Percentiles rank a stretch among this genome's conserved stretches.
Evolutionary conservation across 2,888 invertebrate species (phyloP).

Genomic region (Plebejus argus): DNA sequence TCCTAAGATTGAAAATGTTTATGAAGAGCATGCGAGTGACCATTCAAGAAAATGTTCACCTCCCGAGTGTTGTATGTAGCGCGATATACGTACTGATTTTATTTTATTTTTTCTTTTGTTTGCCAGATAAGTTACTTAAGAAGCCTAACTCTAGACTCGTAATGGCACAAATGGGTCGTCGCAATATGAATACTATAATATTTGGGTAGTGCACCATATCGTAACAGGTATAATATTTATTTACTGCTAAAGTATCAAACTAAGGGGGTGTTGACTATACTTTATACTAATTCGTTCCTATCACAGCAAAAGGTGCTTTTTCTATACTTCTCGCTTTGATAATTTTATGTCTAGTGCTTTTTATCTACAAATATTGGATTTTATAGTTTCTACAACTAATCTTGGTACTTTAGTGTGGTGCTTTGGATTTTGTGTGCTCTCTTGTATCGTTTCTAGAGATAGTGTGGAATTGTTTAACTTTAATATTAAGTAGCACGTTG

Average conservation of each 20-base stretch:
- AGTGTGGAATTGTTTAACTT: conserved; percentile 6
- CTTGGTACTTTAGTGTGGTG: conserved; percentile 16
- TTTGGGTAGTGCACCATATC: conserved; percentile 28
- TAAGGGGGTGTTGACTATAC: conserved; percentile 3
- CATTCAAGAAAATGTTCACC: conserved; percentile 2
- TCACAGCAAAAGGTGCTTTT: conserved; percentile 22
- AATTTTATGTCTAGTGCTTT: neutral
- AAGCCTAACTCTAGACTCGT: conserved; percentile 28
- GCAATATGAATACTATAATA: conserved; percentile 28
- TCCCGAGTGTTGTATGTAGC: conserved; percentile 20
- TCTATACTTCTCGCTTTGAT: neutral
- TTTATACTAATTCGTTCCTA: conserved; percentile 25
- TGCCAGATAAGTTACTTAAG: conserved; percentile 28
- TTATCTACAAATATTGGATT: neutral
- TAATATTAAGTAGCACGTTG: neutral
- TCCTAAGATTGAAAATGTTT: neutral
- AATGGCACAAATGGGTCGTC: conserved; percentile 28
- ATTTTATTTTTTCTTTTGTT: conserved; percentile 28
- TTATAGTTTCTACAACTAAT: neutral
- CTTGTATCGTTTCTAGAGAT: conserved; percentile 11
- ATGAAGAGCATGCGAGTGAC: neutral
- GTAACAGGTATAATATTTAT: conserved; percentile 21
- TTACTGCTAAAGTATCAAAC: conserved; percentile 3
- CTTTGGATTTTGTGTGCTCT: conserved; percentile 4
- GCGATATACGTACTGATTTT: conserved; percentile 1